These are phyloP conservation scores for Ctenochaetus hawaiiensis DNA, from an alignment of 2,797 vertebrate species.

Conservation along the genomic window DNA sequence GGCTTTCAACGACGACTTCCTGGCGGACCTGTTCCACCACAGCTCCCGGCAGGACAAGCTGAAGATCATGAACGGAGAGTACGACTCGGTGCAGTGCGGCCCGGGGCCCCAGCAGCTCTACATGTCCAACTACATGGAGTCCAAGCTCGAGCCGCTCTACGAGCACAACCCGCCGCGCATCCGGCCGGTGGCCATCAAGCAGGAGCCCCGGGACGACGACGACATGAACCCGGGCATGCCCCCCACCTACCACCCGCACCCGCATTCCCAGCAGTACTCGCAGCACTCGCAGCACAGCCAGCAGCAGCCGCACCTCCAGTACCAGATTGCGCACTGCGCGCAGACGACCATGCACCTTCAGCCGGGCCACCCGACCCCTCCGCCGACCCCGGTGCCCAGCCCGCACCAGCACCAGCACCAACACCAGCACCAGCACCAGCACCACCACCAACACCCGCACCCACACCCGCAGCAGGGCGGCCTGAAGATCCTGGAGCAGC, in stretches of 20 bases:
- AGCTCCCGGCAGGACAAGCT: slow-evolving; percentile 90
- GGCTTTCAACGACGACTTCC: slow-evolving; percentile 98
- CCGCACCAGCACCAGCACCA: slow-evolving; percentile 85
- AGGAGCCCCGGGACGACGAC: slow-evolving; percentile 93
- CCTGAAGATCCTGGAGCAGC: slow-evolving; percentile 87
- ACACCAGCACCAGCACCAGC: background rate
- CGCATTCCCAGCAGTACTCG: slow-evolving; percentile 68
- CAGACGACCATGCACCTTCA: slow-evolving; percentile 98
- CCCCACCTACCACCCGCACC: slow-evolving; percentile 81
- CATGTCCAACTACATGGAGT: slow-evolving; percentile 87
- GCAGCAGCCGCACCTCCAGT: slow-evolving; percentile 93
- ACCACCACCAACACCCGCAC: slow-evolving; percentile 39
- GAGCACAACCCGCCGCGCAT: slow-evolving; percentile 87
- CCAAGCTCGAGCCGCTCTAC: slow-evolving; percentile 91
- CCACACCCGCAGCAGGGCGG: slow-evolving; percentile 58
- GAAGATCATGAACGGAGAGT: slow-evolving; percentile 87
- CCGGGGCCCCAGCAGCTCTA: slow-evolving; percentile 83
- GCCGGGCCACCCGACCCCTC: slow-evolving; percentile 95
- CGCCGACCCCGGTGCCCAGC: slow-evolving; percentile 95
- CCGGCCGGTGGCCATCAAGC: slow-evolving; percentile 93
- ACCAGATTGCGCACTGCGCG: slow-evolving; percentile 96
- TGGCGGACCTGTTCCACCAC: slow-evolving; percentile 97
- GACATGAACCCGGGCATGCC: slow-evolving; percentile 86
- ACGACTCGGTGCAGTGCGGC: slow-evolving; percentile 80
- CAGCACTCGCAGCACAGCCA: slow-evolving; percentile 80